phyloP scores from a whole-genome alignment of 2,888 invertebrate species.

The Kuschelorhynchus macadamiae region DNA sequence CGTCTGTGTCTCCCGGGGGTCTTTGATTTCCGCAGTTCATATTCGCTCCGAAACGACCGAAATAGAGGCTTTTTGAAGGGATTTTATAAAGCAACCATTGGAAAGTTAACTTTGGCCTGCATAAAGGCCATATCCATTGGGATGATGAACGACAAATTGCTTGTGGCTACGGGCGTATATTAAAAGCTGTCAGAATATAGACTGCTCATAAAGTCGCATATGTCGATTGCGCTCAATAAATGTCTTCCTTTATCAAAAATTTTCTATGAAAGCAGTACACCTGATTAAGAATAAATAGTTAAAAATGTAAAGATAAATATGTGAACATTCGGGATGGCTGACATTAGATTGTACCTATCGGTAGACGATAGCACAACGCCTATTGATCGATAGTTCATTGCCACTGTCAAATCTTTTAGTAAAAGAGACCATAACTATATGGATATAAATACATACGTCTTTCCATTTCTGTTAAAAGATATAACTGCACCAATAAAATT shows the following conservation, averaged over 20 bases:
- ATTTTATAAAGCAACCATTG: slow-evolving; percentile 28
- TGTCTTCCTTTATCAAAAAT: too few relatives aligned
- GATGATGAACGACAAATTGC: slow-evolving; percentile 1
- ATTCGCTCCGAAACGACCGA: slow-evolving; percentile 22
- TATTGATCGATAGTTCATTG: neutral
- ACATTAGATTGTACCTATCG: too few relatives aligned
- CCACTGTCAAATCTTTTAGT: too few relatives aligned
- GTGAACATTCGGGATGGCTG: too few relatives aligned
- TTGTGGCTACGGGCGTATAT: neutral
- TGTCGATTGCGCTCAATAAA: too few relatives aligned
- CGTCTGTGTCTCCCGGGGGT: slow-evolving; percentile 45
- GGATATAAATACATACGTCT: too few relatives aligned
- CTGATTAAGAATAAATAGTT: neutral
- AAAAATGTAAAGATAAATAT: neutral
- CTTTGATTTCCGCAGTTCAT: slow-evolving; percentile 43
- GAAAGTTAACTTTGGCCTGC: slow-evolving; percentile 15
- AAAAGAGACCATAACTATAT: too few relatives aligned
- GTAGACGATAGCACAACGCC: too few relatives aligned
- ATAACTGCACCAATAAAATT: too few relatives aligned
- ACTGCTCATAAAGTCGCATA: too few relatives aligned
- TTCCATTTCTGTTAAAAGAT: too few relatives aligned
- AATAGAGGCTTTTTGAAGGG: slow-evolving; percentile 21
- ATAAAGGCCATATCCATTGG: slow-evolving; percentile 10
- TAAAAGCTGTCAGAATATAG: neutral
- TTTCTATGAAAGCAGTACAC: neutral